phyloP scores from a whole-genome alignment of 2,888 invertebrate genomes.

The Taphrorychus bicolor region DNA sequence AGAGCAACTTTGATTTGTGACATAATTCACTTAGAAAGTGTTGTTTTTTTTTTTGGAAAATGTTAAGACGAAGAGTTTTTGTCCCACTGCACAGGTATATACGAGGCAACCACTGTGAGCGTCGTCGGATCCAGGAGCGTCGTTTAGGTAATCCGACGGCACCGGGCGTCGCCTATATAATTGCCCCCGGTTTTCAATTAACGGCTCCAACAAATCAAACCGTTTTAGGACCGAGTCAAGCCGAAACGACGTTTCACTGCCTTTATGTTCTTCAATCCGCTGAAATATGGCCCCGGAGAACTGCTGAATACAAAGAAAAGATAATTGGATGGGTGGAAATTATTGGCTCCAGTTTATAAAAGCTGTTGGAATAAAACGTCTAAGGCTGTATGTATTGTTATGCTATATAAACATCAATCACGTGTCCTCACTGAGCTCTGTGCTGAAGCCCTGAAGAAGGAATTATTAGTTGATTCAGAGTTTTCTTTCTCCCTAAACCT shows the following conservation, averaged over 20 bases:
- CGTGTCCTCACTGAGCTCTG: too few relatives aligned
- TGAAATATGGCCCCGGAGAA: slow-evolving; percentile 60
- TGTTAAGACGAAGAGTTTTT: too few relatives aligned
- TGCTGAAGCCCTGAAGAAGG: too few relatives aligned
- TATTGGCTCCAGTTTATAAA: slow-evolving; percentile 1
- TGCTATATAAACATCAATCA: too few relatives aligned
- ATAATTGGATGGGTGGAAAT: slow-evolving; percentile 56
- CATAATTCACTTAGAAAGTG: too few relatives aligned
- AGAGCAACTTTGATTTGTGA: too few relatives aligned
- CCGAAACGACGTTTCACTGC: slow-evolving; percentile 47
- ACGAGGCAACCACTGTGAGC: neutral
- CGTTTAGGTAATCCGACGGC: slow-evolving; percentile 42
- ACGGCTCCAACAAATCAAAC: slow-evolving; percentile 64
- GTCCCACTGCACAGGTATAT: neutral
- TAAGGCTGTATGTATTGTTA: too few relatives aligned
- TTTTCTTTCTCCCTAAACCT: too few relatives aligned
- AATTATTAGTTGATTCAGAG: too few relatives aligned
- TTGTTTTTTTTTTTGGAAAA: too few relatives aligned
- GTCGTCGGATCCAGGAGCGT: slow-evolving; percentile 19
- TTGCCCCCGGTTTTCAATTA: slow-evolving; percentile 64
- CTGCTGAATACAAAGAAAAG: slow-evolving; percentile 59
- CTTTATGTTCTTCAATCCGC: slow-evolving; percentile 60
- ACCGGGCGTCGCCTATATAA: slow-evolving; percentile 55
- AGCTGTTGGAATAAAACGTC: too few relatives aligned
- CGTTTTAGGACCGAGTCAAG: slow-evolving; percentile 57